Percentiles rank a stretch among this genome's conserved stretches.
These are phyloP conservation scores for Meghimatium bilineatum DNA, from an alignment of 2,888 invertebrate genomes.

Conservation along the genomic window DNA sequence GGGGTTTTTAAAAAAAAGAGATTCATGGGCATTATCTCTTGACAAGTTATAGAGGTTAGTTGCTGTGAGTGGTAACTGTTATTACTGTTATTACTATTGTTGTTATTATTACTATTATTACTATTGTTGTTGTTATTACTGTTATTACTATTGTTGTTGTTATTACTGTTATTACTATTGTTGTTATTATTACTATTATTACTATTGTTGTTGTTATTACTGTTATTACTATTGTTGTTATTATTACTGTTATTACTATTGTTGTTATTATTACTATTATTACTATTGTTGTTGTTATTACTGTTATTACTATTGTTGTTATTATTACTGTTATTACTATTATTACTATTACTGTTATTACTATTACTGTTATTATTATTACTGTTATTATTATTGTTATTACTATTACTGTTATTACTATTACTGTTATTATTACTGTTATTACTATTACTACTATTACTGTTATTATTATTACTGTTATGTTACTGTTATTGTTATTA, in stretches of 20 bases:
- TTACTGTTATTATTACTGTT: background rate
- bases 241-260: background rate
- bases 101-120: background rate
- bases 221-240: background rate
- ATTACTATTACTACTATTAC: background rate
- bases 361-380: background rate
- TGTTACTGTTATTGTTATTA: background rate
- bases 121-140: background rate
- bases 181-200: background rate
- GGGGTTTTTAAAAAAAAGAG: too few species aligned
- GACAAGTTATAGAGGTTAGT: too few species aligned
- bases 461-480: background rate
- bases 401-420: background rate
- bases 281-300: background rate
- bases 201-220: background rate
- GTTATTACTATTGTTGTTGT: background rate
- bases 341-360: background rate
- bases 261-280: background rate
- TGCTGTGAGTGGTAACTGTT: background rate
- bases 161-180: background rate
- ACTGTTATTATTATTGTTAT: background rate
- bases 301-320: background rate
- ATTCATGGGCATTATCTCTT: too few species aligned
- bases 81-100: background rate
- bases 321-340: background rate